Conservation (phyloP, 2,797 vertebrate genomes). For the Sebastes ruberrimus region DNA sequence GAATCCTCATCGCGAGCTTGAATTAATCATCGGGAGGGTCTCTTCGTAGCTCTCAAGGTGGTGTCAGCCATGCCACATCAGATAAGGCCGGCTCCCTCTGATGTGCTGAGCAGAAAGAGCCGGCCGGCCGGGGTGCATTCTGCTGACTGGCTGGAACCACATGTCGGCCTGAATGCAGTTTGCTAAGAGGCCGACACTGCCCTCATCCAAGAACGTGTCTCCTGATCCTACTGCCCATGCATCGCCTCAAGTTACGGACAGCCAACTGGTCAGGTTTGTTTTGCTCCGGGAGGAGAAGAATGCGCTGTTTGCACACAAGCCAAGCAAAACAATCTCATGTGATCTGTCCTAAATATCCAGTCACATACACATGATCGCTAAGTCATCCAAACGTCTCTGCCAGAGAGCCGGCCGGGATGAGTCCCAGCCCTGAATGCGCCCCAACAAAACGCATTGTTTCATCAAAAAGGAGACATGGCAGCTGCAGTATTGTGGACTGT, state of each 20-base stretch:
- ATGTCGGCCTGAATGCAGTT: slow-evolving; percentile 52
- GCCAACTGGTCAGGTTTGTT: slow-evolving; percentile 52
- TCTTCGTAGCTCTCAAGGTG: slow-evolving; percentile 63
- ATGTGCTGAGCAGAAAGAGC: slow-evolving; percentile 61
- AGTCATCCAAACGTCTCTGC: slow-evolving; percentile 49
- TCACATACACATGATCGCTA: slow-evolving; percentile 58
- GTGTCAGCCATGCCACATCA: slow-evolving; percentile 68
- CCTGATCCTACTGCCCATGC: slow-evolving; percentile 33
- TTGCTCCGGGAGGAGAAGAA: slow-evolving; percentile 47
- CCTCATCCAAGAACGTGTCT: slow-evolving; percentile 31
- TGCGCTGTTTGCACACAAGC: slow-evolving; percentile 47
- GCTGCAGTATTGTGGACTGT: slow-evolving; percentile 54
- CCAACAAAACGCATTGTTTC: slow-evolving; percentile 64
- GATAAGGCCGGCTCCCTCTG: slow-evolving; percentile 55
- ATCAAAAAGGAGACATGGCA: slow-evolving; percentile 59
- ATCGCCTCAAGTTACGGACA: slow-evolving; percentile 45
- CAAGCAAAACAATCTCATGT: slow-evolving; percentile 65
- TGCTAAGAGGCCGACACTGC: slow-evolving; percentile 37
- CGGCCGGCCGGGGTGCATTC: slow-evolving; percentile 63
- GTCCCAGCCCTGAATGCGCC: slow-evolving; percentile 27
- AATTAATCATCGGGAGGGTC: slow-evolving; percentile 66
- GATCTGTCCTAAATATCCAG: slow-evolving; percentile 66
- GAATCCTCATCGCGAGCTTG: slow-evolving; percentile 49
- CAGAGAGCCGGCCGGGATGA: slow-evolving; percentile 47
- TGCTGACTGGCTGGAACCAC: slow-evolving; percentile 70